phyloP scores from a whole-genome alignment of 2,797 vertebrate species.

The Acrossocheilus fasciatus region DNA sequence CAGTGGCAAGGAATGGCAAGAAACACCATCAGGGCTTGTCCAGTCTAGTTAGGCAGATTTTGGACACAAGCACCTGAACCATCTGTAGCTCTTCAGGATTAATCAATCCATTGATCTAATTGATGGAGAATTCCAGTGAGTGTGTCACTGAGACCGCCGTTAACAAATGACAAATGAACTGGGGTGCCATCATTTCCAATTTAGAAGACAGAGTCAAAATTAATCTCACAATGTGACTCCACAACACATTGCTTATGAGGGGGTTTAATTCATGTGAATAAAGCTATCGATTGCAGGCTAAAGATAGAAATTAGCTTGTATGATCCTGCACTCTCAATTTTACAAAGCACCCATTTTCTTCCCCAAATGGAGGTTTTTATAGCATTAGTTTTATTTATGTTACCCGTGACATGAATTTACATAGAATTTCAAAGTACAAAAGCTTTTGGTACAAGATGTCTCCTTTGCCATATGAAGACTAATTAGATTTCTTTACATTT shows the following conservation, averaged over 20 bases:
- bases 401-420: constrained; percentile 29
- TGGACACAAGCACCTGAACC: constrained; percentile 25
- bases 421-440: constrained; percentile 62
- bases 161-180: constrained; percentile 44
- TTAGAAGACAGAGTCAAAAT: constrained; percentile 49
- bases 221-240: constrained; percentile 40
- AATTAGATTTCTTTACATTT: constrained; percentile 24
- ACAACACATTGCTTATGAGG: constrained; percentile 1
- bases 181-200: constrained; percentile 43
- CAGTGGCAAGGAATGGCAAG: not conserved
- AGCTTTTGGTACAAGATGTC: constrained; percentile 58
- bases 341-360: constrained; percentile 37
- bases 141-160: constrained; percentile 22
- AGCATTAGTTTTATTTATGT: constrained; percentile 48
- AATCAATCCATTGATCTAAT: constrained; percentile 53
- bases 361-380: constrained; percentile 27
- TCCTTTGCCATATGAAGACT: constrained; percentile 57
- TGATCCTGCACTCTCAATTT: constrained; percentile 25
- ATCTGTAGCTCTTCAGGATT: constrained; percentile 39
- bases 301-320: constrained; percentile 53
- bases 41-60: constrained; percentile 26
- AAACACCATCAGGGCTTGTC: constrained; percentile 32
- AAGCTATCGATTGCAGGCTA: constrained; percentile 57
- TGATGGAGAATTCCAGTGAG: constrained; percentile 25
- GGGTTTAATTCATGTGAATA: constrained; percentile 55